phyloP scores from a whole-genome alignment of 2,888 invertebrate genomes.

The Drosophila diplacantha region DNA sequence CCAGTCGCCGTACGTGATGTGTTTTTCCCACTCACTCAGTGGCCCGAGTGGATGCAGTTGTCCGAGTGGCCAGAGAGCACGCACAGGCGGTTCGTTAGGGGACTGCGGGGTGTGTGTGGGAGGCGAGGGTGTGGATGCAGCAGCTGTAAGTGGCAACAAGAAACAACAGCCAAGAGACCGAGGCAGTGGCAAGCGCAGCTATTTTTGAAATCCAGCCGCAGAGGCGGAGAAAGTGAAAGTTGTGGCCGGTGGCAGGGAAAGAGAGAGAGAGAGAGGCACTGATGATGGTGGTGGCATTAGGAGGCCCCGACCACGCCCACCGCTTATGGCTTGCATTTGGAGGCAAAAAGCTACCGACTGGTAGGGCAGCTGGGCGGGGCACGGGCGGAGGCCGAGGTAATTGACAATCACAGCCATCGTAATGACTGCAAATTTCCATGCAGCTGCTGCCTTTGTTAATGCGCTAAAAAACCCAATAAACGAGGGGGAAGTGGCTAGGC shows the following conservation, averaged over 20 bases:
- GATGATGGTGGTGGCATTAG: conserved; percentile 18
- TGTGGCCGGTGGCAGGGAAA: conserved; percentile 15
- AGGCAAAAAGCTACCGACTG: conserved; percentile 10
- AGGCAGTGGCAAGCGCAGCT: conserved; percentile 29
- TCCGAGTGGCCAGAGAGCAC: conserved; percentile 44
- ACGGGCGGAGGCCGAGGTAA: conserved; percentile 15
- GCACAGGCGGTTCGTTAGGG: conserved; percentile 60
- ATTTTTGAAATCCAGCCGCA: conserved; percentile 37
- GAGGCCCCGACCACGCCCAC: conserved; percentile 34
- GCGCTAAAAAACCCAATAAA: conserved; percentile 16
- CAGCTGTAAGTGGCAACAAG: conserved; percentile 9
- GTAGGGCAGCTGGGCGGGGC: too few species aligned
- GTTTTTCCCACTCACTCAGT: conserved; percentile 19
- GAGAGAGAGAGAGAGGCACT: too few species aligned
- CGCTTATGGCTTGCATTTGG: conserved; percentile 32
- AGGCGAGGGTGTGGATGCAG: conserved; percentile 1
- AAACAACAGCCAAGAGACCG: conserved; percentile 1
- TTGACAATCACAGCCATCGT: conserved; percentile 26
- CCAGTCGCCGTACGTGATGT: conserved; percentile 5
- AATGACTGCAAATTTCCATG: conserved; percentile 38
- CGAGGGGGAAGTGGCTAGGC: conserved; percentile 8
- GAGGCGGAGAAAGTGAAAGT: conserved; percentile 43
- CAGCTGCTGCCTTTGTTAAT: conserved; percentile 20
- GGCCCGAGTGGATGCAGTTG: conserved; percentile 24
- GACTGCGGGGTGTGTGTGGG: conserved; percentile 8